Conservation (phyloP, 2,888 invertebrate species). For the Drosophila longiperda region DNA sequence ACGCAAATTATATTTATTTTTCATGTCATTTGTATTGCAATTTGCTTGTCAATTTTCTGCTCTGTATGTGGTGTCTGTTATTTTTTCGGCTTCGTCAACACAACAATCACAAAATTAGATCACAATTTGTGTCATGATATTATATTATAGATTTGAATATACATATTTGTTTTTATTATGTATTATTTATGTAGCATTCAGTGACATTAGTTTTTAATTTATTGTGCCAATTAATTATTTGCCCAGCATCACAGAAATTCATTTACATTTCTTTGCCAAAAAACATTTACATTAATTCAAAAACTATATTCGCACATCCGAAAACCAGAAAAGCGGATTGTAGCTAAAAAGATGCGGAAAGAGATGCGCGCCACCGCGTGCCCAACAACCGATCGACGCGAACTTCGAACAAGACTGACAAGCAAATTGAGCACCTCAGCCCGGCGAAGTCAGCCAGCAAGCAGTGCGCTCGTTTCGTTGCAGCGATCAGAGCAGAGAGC, state of each 20-base stretch:
- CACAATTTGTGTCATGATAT: slow-evolving; percentile 26
- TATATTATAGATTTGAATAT: slow-evolving; percentile 7
- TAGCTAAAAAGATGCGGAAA: slow-evolving; percentile 15
- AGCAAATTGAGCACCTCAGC: slow-evolving; percentile 15
- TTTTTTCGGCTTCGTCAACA: slow-evolving; percentile 5
- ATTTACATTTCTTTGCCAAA: slow-evolving; percentile 50
- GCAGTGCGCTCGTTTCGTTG: slow-evolving; percentile 14
- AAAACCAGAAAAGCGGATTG: slow-evolving; percentile 33
- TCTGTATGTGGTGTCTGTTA: background rate
- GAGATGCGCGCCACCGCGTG: slow-evolving; percentile 67
- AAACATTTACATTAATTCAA: slow-evolving; percentile 46
- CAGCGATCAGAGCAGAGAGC: slow-evolving; percentile 14
- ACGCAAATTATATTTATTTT: slow-evolving; percentile 27
- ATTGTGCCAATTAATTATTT: slow-evolving; percentile 20
- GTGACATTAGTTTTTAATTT: slow-evolving; percentile 59
- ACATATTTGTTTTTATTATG: slow-evolving; percentile 23
- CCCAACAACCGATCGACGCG: slow-evolving; percentile 76
- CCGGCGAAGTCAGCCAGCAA: slow-evolving; percentile 37
- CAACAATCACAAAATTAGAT: slow-evolving; percentile 39
- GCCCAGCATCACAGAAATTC: slow-evolving; percentile 29
- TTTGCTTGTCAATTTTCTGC: slow-evolving; percentile 16
- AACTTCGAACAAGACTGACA: slow-evolving; percentile 77
- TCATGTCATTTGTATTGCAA: slow-evolving; percentile 15
- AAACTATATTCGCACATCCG: slow-evolving; percentile 52
- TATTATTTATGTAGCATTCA: slow-evolving; percentile 56